These are phyloP conservation scores for Pararge aegeria DNA, from an alignment of 1,140 invertebrate species.

Conservation along the genomic window DNA sequence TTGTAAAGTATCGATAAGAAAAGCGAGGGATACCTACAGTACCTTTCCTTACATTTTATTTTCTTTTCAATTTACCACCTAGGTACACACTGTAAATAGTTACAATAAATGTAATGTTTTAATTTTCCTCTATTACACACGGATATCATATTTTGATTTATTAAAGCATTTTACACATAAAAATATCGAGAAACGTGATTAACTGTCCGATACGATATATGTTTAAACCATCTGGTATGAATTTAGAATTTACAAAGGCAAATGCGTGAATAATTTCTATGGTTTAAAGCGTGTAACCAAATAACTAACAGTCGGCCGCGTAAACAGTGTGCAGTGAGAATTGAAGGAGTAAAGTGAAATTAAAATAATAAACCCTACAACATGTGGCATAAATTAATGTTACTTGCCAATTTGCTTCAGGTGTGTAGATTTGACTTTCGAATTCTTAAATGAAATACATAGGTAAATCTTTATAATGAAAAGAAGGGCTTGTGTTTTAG, in stretches of 20 bases:
- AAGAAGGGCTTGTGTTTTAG: background rate
- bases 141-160: conserved; percentile 1
- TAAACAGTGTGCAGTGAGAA: conserved; percentile 42
- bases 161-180: background rate
- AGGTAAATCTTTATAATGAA: background rate
- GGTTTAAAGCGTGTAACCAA: conserved; percentile 41
- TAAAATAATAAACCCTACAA: background rate
- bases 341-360: conserved; percentile 37
- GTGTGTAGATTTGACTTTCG: conserved; percentile 27
- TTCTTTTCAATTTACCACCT: background rate
- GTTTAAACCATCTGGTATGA: background rate
- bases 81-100: too few relatives aligned
- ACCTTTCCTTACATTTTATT: background rate
- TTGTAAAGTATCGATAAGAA: conserved; percentile 3
- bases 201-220: background rate
- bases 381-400: conserved; percentile 27
- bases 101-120: background rate
- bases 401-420: conserved; percentile 24
- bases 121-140: background rate
- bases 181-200: background rate
- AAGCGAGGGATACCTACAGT: background rate
- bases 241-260: conserved; percentile 40
- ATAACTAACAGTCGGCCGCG: conserved; percentile 41
- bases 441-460: background rate
- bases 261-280: conserved; percentile 66